Conservation (phyloP, 2,888 invertebrate genomes). For the Megastigmus dorsalis region DNA sequence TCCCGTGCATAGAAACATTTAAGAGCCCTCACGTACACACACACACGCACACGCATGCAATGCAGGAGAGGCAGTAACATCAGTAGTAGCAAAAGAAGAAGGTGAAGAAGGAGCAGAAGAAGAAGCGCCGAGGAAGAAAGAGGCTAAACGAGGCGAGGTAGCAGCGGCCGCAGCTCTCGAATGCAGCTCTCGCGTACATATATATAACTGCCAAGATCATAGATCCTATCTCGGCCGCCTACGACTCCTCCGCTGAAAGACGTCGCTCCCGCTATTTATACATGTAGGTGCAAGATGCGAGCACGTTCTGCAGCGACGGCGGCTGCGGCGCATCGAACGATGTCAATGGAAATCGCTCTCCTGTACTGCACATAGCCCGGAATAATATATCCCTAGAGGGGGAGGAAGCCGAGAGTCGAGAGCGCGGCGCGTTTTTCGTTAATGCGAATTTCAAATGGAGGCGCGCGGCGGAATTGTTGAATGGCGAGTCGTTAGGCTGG, state of each 20-base stretch:
- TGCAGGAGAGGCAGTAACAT: too few relatives aligned
- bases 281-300: too few relatives aligned
- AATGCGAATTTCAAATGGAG: constrained; percentile 43
- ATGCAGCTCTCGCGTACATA: background rate
- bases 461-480: constrained; percentile 24
- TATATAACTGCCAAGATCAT: constrained; percentile 18
- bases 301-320: too few relatives aligned
- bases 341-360: constrained; percentile 45
- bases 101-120: background rate
- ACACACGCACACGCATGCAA: background rate
- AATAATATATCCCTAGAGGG: constrained; percentile 2
- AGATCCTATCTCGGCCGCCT: constrained; percentile 49
- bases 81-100: background rate
- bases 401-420: background rate
- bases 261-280: too few relatives aligned
- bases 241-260: constrained; percentile 22
- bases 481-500: constrained; percentile 35
- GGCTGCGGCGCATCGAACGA: constrained; percentile 25
- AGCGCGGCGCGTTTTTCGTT: constrained; percentile 21
- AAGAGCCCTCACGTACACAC: constrained; percentile 10
- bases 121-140: constrained; percentile 16
- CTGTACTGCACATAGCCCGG: background rate
- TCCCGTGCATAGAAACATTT: constrained; percentile 45
- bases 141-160: constrained; percentile 27
- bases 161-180: background rate